Base-by-base conservation (phyloP, 2,797 vertebrate species). In the Sebastes matsubarae region DNA sequence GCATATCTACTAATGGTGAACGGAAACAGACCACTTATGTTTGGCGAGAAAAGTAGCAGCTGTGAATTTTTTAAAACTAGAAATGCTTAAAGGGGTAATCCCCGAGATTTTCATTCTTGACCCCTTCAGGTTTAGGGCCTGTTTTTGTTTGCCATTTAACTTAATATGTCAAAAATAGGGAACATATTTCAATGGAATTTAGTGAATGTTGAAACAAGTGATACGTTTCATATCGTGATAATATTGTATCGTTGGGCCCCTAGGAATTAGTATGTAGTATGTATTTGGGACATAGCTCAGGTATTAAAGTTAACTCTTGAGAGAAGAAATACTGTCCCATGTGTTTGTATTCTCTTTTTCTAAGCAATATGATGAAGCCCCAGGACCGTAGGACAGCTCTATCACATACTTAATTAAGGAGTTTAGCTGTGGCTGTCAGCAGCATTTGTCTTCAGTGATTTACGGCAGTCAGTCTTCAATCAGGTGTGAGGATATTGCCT, bases 11-110 rank as follows among this genome's bases (percentile, higher is more conserved):
- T 85, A 88, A 89, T 83, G 84, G 78, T 70, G 84, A 91, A 77
- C 72, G 67, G 84, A 90, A 91, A 86, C 85, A 61, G 85, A 34
- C 73, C 55, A 2, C 69, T 86, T 73, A 68, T 12, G 8, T 80
- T 73, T 50, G 74, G 68, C 68, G 67, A 68, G 81, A 87, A 76
- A 82, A 79, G 75, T 18, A 86, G 71, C 91, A 92, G 90, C 89
- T 93, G 90, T 58, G 74, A 61, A 2, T 68, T 70, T 32, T 60
- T 55, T n/a, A 11, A 24, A 73, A 42, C 3, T n/a, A 10, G 7
- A 70, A n/a, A 72, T 27, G 16, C 50, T 70, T 68, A 34, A 68
- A 82, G 29, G 55, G 68, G 61, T 63, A 69, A 87, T 73, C 57
- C 38, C 72, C 2, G 0, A 36, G 46, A 77, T 27, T 61, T 27